Evolutionary conservation across 2,888 invertebrate species (phyloP).

Genomic region (Cactoblastis cactorum): DNA sequence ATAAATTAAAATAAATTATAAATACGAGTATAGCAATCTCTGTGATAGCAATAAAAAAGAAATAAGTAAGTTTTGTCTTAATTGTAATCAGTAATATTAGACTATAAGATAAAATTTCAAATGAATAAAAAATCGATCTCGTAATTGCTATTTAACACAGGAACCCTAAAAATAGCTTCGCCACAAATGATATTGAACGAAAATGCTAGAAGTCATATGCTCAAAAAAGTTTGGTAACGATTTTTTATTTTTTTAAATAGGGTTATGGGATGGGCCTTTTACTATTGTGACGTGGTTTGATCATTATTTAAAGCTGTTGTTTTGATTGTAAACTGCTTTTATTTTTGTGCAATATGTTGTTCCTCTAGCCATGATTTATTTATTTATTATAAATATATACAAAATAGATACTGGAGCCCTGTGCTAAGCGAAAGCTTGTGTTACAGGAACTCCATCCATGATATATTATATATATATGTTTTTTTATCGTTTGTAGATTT

Average conservation of each 20-base stretch:
- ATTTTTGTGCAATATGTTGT: conserved; percentile 1
- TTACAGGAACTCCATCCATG: no score
- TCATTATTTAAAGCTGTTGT: conserved; percentile 19
- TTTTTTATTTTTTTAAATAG: conserved; percentile 29
- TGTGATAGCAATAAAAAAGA: no score
- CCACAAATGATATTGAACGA: conserved; percentile 36
- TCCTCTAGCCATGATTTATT: no score
- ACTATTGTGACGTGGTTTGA: conserved; percentile 34
- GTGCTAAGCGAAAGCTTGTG: no score
- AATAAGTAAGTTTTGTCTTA: no score
- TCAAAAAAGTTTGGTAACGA: conserved; percentile 40
- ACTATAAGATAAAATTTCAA: background rate
- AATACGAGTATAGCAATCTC: no score
- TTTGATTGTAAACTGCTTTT: conserved; percentile 7
- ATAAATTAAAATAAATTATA: no score
- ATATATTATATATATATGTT: no score
- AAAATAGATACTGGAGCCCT: no score
- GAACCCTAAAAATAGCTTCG: conserved; percentile 15
- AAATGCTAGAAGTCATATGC: conserved; percentile 39
- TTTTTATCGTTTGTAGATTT: no score
- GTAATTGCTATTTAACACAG: background rate
- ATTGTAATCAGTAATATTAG: no score
- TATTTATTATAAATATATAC: no score
- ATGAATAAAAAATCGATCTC: background rate
- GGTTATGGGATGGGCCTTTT: conserved; percentile 33